Evolutionary conservation across 2,113 vertebrate species (phyloP).

Genomic region (Clarias magur): DNA sequence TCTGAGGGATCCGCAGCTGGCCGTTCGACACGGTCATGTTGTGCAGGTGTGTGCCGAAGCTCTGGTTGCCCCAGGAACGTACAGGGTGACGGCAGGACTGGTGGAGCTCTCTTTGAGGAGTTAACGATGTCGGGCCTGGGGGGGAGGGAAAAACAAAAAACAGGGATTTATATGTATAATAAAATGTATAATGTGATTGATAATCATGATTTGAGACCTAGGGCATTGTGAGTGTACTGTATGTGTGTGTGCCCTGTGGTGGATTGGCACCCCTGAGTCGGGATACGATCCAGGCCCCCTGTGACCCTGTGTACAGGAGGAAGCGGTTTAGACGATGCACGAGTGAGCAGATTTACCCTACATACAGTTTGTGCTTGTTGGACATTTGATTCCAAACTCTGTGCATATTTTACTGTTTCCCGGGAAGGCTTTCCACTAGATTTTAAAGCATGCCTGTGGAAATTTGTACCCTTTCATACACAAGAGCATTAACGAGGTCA

Average conservation of each 20-base stretch:
- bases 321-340: too few species aligned
- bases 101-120: slow-evolving; percentile 61
- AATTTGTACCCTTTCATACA: background rate
- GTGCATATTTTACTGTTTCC: background rate
- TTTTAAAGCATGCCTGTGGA: background rate
- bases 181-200: background rate
- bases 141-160: background rate
- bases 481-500: background rate
- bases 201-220: background rate
- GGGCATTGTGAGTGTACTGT: background rate
- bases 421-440: background rate
- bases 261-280: too few species aligned
- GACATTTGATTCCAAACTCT: background rate
- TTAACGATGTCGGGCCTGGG: slow-evolving; percentile 43
- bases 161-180: background rate
- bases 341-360: background rate
- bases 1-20: slow-evolving; percentile 64
- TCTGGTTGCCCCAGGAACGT: slow-evolving; percentile 64
- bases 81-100: slow-evolving; percentile 74
- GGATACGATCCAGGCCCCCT: too few species aligned
- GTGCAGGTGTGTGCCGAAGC: slow-evolving; percentile 68
- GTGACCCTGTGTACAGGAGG: too few species aligned
- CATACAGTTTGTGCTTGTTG: background rate
- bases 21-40: slow-evolving; percentile 70
- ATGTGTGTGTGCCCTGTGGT: too few species aligned